A percentile compares a stretch with the other conserved stretches of the same genome.
These are phyloP conservation scores for Cantharis rustica DNA, from an alignment of 2,888 invertebrate species.

Conservation along the genomic window DNA sequence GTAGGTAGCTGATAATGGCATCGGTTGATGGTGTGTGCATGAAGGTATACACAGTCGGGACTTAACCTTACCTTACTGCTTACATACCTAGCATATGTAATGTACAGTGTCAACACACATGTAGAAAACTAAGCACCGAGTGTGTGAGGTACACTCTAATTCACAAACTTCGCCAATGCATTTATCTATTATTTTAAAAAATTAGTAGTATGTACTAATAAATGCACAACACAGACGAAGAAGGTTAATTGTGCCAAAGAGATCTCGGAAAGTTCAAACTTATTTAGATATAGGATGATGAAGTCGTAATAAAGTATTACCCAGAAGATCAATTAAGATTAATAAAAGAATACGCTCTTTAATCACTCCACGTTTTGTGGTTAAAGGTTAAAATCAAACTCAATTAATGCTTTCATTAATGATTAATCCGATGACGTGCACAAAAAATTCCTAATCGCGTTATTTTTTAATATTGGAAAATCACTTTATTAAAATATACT, in stretches of 20 bases:
- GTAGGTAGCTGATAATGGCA: slow-evolving; percentile 54
- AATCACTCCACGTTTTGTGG: slow-evolving; percentile 1
- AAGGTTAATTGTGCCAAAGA: slow-evolving; percentile 14
- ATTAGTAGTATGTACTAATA: too few species aligned
- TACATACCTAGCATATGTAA: slow-evolving; percentile 35
- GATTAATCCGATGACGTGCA: background rate
- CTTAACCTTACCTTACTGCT: slow-evolving; percentile 54
- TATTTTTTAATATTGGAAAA: background rate
- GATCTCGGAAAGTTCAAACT: slow-evolving; percentile 19
- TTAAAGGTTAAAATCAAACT: slow-evolving; percentile 15
- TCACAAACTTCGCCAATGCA: background rate
- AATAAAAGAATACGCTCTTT: slow-evolving; percentile 10
- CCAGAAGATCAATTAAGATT: slow-evolving; percentile 9
- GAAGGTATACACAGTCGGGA: slow-evolving; percentile 46
- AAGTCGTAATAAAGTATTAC: slow-evolving; percentile 9
- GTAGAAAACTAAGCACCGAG: slow-evolving; percentile 48
- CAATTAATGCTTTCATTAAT: background rate
- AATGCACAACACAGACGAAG: background rate
- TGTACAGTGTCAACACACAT: slow-evolving; percentile 53
- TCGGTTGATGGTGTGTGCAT: slow-evolving; percentile 48
- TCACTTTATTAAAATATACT: background rate
- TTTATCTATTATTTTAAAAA: background rate
- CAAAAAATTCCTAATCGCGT: background rate
- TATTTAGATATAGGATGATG: slow-evolving; percentile 13
- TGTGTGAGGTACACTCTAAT: slow-evolving; percentile 48